Base-by-base conservation (phyloP, 2,888 invertebrate species). In the Lithophane leautieri region DNA sequence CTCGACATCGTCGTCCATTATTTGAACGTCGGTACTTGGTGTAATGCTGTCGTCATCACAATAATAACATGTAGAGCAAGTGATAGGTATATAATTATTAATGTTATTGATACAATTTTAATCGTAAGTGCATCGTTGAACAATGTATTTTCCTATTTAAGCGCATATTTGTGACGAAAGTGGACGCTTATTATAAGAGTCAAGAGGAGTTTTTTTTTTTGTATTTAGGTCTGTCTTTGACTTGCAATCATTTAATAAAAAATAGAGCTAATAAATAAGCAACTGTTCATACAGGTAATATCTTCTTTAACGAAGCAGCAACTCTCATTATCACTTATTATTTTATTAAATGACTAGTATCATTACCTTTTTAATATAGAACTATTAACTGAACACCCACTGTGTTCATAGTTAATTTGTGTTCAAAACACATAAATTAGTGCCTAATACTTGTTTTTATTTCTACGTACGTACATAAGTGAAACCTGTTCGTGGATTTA, bases 401-500 rank as follows among this genome's bases (percentile, higher is more conserved):
- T 47, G 73, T 69, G 12, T 22, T 63, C 40, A 66, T 76, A 81
- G 79, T 85, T 62, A 11, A 63, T 76, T 71, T 75, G 25, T 34
- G 34, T 34, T 34, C 34, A 61, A 78, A 70, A 73, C 40, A 75
- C 71, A 75, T 63, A 79, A 83, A 82, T 69, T 73, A 70, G 73
- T 66, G 70, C 88, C 83, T 88, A 87, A 85, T 78, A 76, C 70
- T 78, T 86, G 83, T 82, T 85, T 86, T 86, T 85, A 81, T 80
- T 85, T 82, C 40, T 72, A 73, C 80, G 77, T 87, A 86, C 84
- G 79, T 84, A 86, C 84, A 86, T 87, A 87, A 87, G 79, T 87
- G 65, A 87, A 93, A 94, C 93, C 89, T 87, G 94, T 93, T 94
- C 90, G 79, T 85, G 80, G 80, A 90, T 90, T 90, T 88, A 90